Evolutionary conservation across 2,888 invertebrate species (phyloP).

Genomic region (Rhimphoctona megacephalus): DNA sequence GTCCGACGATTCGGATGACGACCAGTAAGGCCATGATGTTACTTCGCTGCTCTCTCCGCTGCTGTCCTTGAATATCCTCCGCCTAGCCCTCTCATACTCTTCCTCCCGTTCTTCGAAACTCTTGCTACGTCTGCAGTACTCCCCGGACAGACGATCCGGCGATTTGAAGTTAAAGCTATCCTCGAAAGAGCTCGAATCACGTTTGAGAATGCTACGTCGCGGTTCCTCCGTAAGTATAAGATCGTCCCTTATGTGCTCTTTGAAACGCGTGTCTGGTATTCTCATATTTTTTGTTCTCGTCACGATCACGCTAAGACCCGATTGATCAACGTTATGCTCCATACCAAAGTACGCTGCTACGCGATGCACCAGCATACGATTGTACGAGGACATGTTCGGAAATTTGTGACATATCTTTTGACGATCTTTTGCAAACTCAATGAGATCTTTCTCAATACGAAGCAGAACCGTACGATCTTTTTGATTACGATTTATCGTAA

Average conservation of each 20-base stretch:
- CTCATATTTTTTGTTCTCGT: slow-evolving; percentile 91
- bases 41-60: slow-evolving; percentile 81
- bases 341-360: slow-evolving; percentile 97
- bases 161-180: slow-evolving; percentile 87
- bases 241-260: slow-evolving; percentile 89
- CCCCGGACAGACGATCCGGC: slow-evolving; percentile 88
- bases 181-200: slow-evolving; percentile 93
- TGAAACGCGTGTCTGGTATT: slow-evolving; percentile 90
- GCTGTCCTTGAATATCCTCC: slow-evolving; percentile 92
- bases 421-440: slow-evolving; percentile 92
- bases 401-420: slow-evolving; percentile 89
- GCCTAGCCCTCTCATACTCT: slow-evolving; percentile 93
- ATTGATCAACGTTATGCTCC: slow-evolving; percentile 96
- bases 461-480: slow-evolving; percentile 94
- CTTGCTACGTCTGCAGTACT: slow-evolving; percentile 90
- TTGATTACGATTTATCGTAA: slow-evolving; percentile 95
- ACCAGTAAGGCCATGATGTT: slow-evolving; percentile 83
- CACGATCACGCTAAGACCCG: slow-evolving; percentile 92
- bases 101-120: slow-evolving; percentile 97
- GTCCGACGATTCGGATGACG: slow-evolving; percentile 82
- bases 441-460: slow-evolving; percentile 95
- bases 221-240: slow-evolving; percentile 89
- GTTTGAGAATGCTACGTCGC: slow-evolving; percentile 92
- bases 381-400: slow-evolving; percentile 97
- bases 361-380: slow-evolving; percentile 97